Evolutionary conservation across 2,797 vertebrate genomes (phyloP), one percentile per base, ranked within the genome.

Genomic region (Chrosomus eos): DNA sequence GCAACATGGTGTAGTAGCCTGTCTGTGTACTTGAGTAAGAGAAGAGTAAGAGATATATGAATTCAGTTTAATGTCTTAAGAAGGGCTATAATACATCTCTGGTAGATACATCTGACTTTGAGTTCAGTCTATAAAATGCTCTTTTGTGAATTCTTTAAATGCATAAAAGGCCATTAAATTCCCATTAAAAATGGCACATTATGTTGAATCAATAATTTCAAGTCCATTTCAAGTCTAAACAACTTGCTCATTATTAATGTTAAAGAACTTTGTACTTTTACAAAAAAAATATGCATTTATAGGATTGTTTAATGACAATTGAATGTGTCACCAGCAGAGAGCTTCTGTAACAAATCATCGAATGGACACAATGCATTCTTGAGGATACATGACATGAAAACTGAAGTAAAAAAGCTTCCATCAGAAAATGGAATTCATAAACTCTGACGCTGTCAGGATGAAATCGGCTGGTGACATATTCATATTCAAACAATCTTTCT

Each of bases 401-500:
- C 13, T 14, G 4, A 70, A 28, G 5, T 11, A n/a, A 62, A 28
- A 81, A 3, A 19, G 55, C 62, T 81, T 64, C 38, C 19, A 53
- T 60, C 36, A 53, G 28, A 33, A 45, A 62, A 31, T 67, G 9
- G 18, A 75, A 66, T 53, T 31, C 36, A 53, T 68, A 70, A 58
- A 70, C 10, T 21, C 36, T 72, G 10, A 31, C 40, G 31, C 28
- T 74, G 70, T 62, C 40, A 31, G 26, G 45, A 70, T 75, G 36
- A n/a, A 68, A 70, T 84, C 45, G 18, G 31, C 31, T 36, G 13
- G 40, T 80, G 62, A 80, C 21, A 80, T 80, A 68, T 68, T 77
- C 48, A 77, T 28, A 10, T 77, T 76, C 33, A 80, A 55, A 72
- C 62, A 68, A 68, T 48, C 43, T 23, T 60, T 74, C 45, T 48